Evolutionary conservation across 2,888 invertebrate species (phyloP), one percentile per base, ranked within the genome.

Genomic region (Ceraclea dissimilis): DNA sequence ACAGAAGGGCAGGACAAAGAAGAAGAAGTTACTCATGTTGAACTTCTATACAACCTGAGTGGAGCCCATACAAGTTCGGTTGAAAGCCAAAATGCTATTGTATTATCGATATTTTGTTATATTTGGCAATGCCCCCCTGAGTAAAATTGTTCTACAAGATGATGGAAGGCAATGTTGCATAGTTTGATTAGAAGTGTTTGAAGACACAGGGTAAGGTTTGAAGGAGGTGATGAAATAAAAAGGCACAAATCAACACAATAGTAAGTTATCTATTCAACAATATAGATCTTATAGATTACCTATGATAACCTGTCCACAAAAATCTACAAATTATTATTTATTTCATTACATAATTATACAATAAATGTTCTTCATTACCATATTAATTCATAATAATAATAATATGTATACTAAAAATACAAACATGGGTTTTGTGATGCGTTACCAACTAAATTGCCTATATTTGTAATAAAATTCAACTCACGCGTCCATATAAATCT

Each of bases 241-340:
- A 34, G 46, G 21, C 31, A 39, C 39, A 16, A 4, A 26, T 55
- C 60, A 62, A 60, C 65, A 66, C 68, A 73, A 72, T 74, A 72
- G 73, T 73, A 73, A 72, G 74, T 71, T 73, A 73, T 73, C 73
- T 74, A 74, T 73, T 72, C 73, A 74, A 74, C 74, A 74, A 74
- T 74, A 72, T 73, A 74, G 72, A 72, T 73, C 72, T 72, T 72
- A 71, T 59, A 60, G 55, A 60, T 58, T 62, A 73, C 67, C 73
- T 71, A 72, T 62, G 60, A 61, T 73, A 72, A 74, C 74, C 74
- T 71, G 72, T 74, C 74, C 74, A 74, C 73, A 73, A 72, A 63
- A 60, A 62, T 60, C 60, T 62, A 60, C 60, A 62, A 39, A 58
- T 57, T 60, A 60, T 60, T 46, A 46, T 56, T 57, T 60, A 49